Base-by-base conservation (phyloP, 1,140 invertebrate species). In the Drosophila subobscura region DNA sequence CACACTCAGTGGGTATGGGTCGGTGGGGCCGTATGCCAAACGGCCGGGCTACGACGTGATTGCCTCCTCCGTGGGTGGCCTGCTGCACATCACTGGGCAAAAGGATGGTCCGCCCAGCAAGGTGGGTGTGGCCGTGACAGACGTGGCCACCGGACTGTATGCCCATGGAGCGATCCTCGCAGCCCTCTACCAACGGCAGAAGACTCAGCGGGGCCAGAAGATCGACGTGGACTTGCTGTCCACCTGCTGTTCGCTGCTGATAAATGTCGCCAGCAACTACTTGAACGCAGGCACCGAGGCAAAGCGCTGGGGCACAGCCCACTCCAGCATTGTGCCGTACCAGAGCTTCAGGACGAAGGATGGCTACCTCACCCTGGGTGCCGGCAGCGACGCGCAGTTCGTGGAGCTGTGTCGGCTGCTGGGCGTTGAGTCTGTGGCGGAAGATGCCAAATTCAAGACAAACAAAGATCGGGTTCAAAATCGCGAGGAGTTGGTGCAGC, bases 31-130 rank as follows among this genome's bases (percentile, higher is more conserved):
- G 0, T 99, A 99, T 92, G 92, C 93, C 3, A 93, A 94, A 50
- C 95, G 96, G 80, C 96, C 97, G 20, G 98, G 98, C 55, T 99
- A 99, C 92, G 98, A 99, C 93, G 96, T 99, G 0, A 98, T 99
- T 72, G 97, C 97, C 10, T 95, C 97, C 6, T 98, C 97, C 0
- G 93, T 98, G 57, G 98, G 97, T 10, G 98, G 98, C 2, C 92
- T 99, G 0, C 78, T 99, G 45, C 94, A 97, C 84, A 96, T 98
- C 16, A 99, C 98, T 0, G 98, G 98, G 0, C 94, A 96, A 16
- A 92, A 94, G 83, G 92, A 95, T 89, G 97, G 97, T 4, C 94
- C 95, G 27, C 98, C 98, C 0, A 97, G 96, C 72, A 99, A 99
- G 92, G 94, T 96, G 64, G 98, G 98, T 6, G 97, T 99, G 1